Base-by-base conservation (phyloP, 2,888 invertebrate species). In the Eubasilissa splendida region DNA sequence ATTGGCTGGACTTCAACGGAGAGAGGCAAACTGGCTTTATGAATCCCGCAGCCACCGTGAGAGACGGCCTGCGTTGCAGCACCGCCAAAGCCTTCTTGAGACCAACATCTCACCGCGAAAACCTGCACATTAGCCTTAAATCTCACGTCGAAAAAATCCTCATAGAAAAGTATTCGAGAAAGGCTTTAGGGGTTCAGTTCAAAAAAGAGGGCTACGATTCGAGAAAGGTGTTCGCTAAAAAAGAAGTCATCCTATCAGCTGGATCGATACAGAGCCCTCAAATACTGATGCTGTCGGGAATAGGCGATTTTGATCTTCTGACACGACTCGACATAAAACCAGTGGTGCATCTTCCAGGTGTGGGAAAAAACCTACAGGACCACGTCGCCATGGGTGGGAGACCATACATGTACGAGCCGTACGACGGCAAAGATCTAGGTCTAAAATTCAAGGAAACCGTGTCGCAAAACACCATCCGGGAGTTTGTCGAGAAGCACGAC, bases 231-330 rank as follows among this genome's bases (percentile, higher is more conserved):
- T 89, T 88, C 83, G 95, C 95, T 0, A 91, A 90, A 9, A 93
- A 92, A 85, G 97, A 97, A 88, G 93, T 98, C 0, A 95, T 99
- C 82, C 87, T 99, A 59, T 94, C 96, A 22, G 96, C 96, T 0
- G 99, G 97, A 1, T 88, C 96, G 0, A 91, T 97, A 83, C 95
- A 95, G 86, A 94, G 96, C 3, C 96, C 97, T 0, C 97, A 97
- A 86, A 85, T 97, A 22, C 89, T 98, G 54, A 95, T 97, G 96
- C 86, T 97, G 63, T 96, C 96, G 1, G 97, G 97, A 0, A 91
- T 97, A 11, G 96, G 96, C 4, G 94, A 95, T 0, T 88, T 88
- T 4, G 88, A 91, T 9, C 93, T 95, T 85, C 88, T 96, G 4
- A 87, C 89, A 75, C 90, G 93, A 66, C 85, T 92, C 42, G 92